phyloP scores from a whole-genome alignment of 1,140 invertebrate species.

The Uloborus diversus region DNA sequence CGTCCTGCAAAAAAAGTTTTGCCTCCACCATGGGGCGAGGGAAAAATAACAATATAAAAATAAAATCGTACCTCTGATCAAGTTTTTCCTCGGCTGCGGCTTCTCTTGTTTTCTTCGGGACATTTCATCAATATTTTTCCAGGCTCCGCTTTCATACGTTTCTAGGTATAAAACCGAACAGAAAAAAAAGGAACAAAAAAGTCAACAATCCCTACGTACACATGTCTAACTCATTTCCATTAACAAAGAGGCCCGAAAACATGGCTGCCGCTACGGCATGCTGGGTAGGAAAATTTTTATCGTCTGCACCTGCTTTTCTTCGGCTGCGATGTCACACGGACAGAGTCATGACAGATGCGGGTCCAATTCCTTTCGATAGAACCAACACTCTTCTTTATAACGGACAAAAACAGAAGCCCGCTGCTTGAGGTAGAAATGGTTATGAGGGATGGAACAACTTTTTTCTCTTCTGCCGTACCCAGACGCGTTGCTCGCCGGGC shows the following conservation, averaged over 20 bases:
- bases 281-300: conserved; percentile 41
- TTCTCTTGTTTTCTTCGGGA: conserved; percentile 59
- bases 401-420: background rate
- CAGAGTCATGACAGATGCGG: background rate
- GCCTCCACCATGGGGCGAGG: no score
- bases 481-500: background rate
- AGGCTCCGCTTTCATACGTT: conserved; percentile 9
- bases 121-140: conserved; percentile 54
- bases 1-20: no score
- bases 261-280: conserved; percentile 46
- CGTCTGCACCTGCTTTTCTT: conserved; percentile 29
- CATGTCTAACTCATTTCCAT: background rate
- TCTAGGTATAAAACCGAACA: no score
- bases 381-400: background rate
- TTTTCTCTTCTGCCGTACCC: background rate
- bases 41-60: no score
- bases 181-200: no score
- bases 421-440: background rate
- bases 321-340: background rate
- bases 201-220: conserved; percentile 21
- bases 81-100: conserved; percentile 59
- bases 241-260: conserved; percentile 17
- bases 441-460: background rate
- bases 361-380: background rate
- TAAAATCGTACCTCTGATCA: conserved; percentile 56